Evolutionary conservation across 2,888 invertebrate genomes (phyloP).

Genomic region (Galerucella nymphaeae): DNA sequence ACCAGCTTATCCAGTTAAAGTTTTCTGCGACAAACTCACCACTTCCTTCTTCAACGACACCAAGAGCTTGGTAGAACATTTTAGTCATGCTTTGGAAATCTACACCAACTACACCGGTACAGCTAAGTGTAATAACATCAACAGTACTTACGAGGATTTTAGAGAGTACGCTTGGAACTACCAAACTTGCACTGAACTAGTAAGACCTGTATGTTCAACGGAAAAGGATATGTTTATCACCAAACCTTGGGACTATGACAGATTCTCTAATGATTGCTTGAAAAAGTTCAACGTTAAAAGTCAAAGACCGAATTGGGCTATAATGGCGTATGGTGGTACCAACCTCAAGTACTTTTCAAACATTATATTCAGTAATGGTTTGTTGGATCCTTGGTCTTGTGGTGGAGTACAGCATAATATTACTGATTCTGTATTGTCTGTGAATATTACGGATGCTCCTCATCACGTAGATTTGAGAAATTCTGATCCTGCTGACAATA

Average conservation of each 20-base stretch:
- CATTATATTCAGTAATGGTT: conserved; percentile 85
- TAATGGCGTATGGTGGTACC: conserved; percentile 83
- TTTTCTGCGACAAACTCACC: conserved; percentile 69
- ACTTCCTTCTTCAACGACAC: conserved; percentile 57
- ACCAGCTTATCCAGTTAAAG: conserved; percentile 85
- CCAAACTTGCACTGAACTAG: conserved; percentile 96
- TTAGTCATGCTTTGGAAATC: conserved; percentile 78
- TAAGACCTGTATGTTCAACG: conserved; percentile 87
- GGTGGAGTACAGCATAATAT: conserved; percentile 79
- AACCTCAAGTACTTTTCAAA: conserved; percentile 76
- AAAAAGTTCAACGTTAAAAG: conserved; percentile 74
- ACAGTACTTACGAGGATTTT: conserved; percentile 70
- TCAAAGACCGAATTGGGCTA: conserved; percentile 69
- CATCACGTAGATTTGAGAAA: conserved; percentile 87
- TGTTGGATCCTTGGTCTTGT: conserved; percentile 88
- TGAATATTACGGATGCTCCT: conserved; percentile 84
- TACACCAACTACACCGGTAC: conserved; percentile 86
- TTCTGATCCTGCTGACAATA: conserved; percentile 73
- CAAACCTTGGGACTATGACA: conserved; percentile 76
- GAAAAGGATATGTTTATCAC: conserved; percentile 87
- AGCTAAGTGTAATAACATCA: conserved; percentile 75
- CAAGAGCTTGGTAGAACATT: conserved; percentile 68
- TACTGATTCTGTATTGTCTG: conserved; percentile 73
- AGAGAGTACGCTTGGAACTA: conserved; percentile 83
- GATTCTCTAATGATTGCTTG: conserved; percentile 75